Percentiles rank a stretch among this genome's conserved stretches.
These are phyloP conservation scores for Plectrocnemia conspersa DNA, from an alignment of 1,140 invertebrate species.

Conservation along the genomic window DNA sequence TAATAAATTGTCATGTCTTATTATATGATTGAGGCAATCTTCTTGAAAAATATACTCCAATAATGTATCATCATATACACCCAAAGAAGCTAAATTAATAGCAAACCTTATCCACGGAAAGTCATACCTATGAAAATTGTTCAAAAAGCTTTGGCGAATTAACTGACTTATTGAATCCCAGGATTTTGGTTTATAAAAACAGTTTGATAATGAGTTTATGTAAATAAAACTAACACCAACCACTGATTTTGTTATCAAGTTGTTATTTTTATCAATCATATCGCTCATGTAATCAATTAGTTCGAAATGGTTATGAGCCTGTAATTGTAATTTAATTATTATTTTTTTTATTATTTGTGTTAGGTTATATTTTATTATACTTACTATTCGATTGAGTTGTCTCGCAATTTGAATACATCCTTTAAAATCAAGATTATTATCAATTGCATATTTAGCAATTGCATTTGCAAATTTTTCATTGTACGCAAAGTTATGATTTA, in stretches of 20 bases:
- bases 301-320: conserved; percentile 51
- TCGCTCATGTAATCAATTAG: conserved; percentile 54
- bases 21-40: conserved; percentile 43
- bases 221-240: conserved; percentile 46
- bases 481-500: conserved; percentile 49
- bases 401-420: conserved; percentile 48
- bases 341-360: conserved; percentile 16
- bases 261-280: conserved; percentile 42
- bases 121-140: conserved; percentile 38
- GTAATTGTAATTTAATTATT: conserved; percentile 36
- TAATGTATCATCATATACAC: conserved; percentile 51
- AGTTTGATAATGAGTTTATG: conserved; percentile 50
- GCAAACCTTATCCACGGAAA: conserved; percentile 49
- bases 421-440: conserved; percentile 48
- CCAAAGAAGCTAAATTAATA: conserved; percentile 51
- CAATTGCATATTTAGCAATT: conserved; percentile 45
- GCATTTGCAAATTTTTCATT: conserved; percentile 54
- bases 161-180: conserved; percentile 49
- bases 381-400: conserved; percentile 24
- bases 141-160: conserved; percentile 42
- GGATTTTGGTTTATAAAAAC: conserved; percentile 54
- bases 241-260: conserved; percentile 38
- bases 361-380: conserved; percentile 18
- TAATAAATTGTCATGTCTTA: conserved; percentile 41
- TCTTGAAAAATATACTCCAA: conserved; percentile 49